A percentile compares a stretch with the other conserved stretches of the same genome.
Conservation (phyloP, 2,888 invertebrate species). For the Aproaerema taeniolella region DNA sequence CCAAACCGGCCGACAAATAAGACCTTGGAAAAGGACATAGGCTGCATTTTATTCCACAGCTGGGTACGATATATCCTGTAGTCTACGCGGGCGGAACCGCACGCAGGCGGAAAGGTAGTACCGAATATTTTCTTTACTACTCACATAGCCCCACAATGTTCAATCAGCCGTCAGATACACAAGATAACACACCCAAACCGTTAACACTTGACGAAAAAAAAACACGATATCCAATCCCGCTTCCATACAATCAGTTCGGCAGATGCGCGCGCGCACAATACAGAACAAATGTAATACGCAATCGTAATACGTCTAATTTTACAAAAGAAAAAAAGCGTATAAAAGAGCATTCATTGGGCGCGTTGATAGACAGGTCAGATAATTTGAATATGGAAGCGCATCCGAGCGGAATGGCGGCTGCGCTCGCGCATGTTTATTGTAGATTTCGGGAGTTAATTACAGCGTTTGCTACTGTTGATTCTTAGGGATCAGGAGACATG, state of each 20-base stretch:
- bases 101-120: too few relatives aligned
- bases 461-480: neutral
- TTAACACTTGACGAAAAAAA: slow-evolving; percentile 27
- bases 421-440: slow-evolving; percentile 29
- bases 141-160: too few relatives aligned
- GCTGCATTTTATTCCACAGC: too few relatives aligned
- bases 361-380: slow-evolving; percentile 68
- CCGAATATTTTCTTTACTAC: too few relatives aligned
- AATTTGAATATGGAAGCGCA: slow-evolving; percentile 72
- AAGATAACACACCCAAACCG: slow-evolving; percentile 28
- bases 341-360: slow-evolving; percentile 45
- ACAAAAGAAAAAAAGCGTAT: slow-evolving; percentile 29
- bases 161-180: too few relatives aligned
- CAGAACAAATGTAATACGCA: slow-evolving; percentile 45
- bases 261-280: slow-evolving; percentile 67
- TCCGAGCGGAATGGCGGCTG: slow-evolving; percentile 39
- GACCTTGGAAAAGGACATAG: too few relatives aligned
- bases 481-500: too few relatives aligned
- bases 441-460: slow-evolving; percentile 1
- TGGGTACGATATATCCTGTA: too few relatives aligned
- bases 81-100: too few relatives aligned
- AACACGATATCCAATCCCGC: slow-evolving; percentile 57
- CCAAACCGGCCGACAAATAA: too few relatives aligned
- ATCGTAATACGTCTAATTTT: slow-evolving; percentile 56
- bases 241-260: slow-evolving; percentile 53